Evolutionary conservation across 2,797 vertebrate genomes (phyloP).

Genomic region (Ammospiza maritima): DNA sequence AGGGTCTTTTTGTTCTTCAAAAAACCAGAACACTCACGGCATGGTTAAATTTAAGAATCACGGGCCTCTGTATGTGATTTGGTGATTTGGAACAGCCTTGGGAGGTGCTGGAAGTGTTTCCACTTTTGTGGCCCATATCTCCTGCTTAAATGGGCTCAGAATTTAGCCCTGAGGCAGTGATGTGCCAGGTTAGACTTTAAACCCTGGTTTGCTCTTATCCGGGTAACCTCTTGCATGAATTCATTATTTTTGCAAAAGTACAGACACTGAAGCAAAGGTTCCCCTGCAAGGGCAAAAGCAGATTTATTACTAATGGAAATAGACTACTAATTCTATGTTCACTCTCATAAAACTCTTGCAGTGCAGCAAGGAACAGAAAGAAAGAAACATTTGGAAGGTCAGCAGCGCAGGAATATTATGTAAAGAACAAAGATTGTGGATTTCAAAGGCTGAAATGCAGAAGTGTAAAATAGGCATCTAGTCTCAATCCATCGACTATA

Average conservation of each 20-base stretch:
- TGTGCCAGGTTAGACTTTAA: slow-evolving; percentile 48
- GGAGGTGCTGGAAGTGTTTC: not conserved
- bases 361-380: slow-evolving; percentile 69
- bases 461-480: slow-evolving; percentile 15
- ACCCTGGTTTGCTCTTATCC: slow-evolving; percentile 15
- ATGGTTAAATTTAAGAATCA: not conserved
- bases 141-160: not conserved
- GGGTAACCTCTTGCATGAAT: slow-evolving; percentile 53
- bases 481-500: not conserved
- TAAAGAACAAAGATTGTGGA: slow-evolving; percentile 62
- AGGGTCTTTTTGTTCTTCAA: not conserved
- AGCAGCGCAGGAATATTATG: slow-evolving; percentile 57
- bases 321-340: slow-evolving; percentile 75
- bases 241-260: slow-evolving; percentile 72
- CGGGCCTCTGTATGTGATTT: not conserved
- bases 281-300: slow-evolving; percentile 72
- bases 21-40: not conserved
- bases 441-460: slow-evolving; percentile 35
- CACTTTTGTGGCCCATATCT: not conserved
- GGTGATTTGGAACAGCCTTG: not conserved
- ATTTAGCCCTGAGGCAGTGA: not conserved
- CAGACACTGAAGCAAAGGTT: slow-evolving; percentile 69
- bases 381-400: slow-evolving; percentile 76
- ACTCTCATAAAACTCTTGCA: slow-evolving; percentile 75
- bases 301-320: slow-evolving; percentile 78